Evolutionary conservation across 2,113 vertebrate species (phyloP).

Genomic region (Pycnonotus jocosus): DNA sequence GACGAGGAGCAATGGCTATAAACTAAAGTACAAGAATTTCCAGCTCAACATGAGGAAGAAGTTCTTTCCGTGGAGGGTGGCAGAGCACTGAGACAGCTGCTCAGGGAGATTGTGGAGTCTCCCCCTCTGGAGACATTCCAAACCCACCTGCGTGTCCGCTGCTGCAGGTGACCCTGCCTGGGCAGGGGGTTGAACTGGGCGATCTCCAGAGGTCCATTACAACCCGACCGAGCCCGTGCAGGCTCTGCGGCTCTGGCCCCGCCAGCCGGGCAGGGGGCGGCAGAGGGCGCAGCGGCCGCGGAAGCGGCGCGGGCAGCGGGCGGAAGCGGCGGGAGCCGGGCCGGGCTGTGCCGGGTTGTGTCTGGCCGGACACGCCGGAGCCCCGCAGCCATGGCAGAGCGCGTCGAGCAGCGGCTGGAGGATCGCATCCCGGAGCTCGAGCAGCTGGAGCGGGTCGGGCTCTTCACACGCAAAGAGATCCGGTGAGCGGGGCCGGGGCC

Average conservation of each 20-base stretch:
- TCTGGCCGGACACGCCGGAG: rapidly evolving
- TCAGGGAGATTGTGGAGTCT: background rate
- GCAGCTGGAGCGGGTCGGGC: slow-evolving; percentile 89
- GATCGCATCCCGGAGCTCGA: slow-evolving; percentile 86
- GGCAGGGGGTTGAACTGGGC: too few species aligned
- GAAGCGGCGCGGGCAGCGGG: background rate
- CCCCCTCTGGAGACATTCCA: background rate
- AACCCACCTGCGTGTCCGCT: background rate
- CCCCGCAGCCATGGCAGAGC: slow-evolving; percentile 82
- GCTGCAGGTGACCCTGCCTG: background rate
- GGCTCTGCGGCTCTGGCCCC: background rate
- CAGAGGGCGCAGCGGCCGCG: background rate
- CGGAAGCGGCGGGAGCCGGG: background rate
- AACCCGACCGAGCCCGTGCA: rapidly evolving
- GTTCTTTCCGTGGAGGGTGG: background rate
- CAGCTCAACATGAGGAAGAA: background rate
- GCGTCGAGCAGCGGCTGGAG: slow-evolving; percentile 86
- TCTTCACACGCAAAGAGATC: slow-evolving; percentile 85
- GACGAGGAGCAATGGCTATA: background rate
- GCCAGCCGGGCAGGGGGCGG: background rate
- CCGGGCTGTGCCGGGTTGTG: background rate
- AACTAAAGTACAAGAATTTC: background rate
- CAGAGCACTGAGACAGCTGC: background rate
- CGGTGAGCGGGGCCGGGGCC: slow-evolving; percentile 69
- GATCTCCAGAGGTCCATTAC: too few species aligned